Evolutionary conservation across 2,113 vertebrate species (phyloP).

Genomic region (Cricetomys ansorgei): DNA sequence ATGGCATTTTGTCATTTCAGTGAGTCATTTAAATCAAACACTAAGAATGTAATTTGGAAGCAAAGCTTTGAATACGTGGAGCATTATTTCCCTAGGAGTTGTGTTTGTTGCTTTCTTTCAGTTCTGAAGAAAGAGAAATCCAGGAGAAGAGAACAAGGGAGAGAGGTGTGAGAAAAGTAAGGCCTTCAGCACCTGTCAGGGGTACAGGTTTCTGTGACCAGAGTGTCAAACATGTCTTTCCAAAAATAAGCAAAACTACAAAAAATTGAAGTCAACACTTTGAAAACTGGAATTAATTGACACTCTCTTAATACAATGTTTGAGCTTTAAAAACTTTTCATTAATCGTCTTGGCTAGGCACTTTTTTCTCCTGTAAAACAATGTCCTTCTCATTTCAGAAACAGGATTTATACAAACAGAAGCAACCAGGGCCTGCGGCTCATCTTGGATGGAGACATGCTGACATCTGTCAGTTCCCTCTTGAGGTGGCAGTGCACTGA

Average conservation of each 20-base stretch:
- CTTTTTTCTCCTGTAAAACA: neutral
- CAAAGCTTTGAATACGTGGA: neutral
- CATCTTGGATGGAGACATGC: neutral
- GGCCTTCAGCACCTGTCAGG: neutral
- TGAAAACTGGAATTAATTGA: neutral
- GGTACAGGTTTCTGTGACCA: neutral
- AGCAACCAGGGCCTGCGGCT: neutral
- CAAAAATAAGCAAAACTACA: neutral
- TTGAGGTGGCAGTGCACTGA: no score
- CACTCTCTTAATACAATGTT: neutral
- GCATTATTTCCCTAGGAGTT: neutral
- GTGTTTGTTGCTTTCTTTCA: constrained; percentile 7
- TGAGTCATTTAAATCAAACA: neutral
- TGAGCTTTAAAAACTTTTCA: neutral
- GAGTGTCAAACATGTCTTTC: neutral
- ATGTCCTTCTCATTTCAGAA: neutral
- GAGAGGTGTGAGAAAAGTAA: neutral
- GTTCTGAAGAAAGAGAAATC: constrained; percentile 26
- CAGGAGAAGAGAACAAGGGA: neutral
- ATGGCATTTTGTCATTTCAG: neutral
- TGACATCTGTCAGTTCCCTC: neutral
- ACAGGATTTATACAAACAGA: neutral
- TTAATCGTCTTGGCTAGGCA: neutral
- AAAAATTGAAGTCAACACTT: neutral
- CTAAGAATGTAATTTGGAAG: neutral